Percentiles rank a stretch among this genome's conserved stretches.
These are phyloP conservation scores for Stichodactyla mertensii DNA, from an alignment of 64 coral and sea anemone species.

Conservation along the genomic window DNA sequence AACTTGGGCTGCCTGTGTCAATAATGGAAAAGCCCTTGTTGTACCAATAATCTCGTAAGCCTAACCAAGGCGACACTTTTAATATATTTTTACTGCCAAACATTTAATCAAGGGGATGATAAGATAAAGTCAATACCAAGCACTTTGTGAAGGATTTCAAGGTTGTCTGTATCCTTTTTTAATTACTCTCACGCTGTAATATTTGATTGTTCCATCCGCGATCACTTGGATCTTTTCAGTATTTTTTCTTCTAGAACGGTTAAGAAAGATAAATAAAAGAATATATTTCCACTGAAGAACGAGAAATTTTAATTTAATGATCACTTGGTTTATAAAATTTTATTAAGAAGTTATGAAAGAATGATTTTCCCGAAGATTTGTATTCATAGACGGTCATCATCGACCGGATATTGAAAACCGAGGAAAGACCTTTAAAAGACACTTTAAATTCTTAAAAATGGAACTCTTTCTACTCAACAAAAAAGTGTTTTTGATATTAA, in stretches of 20 bases:
- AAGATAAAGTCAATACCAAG: conserved; percentile 5
- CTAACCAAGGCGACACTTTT: neutral
- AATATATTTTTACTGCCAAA: conserved; percentile 7
- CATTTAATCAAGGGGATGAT: neutral
- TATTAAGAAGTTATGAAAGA: too few relatives aligned
- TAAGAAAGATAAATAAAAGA: neutral
- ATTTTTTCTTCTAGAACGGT: neutral
- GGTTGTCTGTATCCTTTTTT: neutral
- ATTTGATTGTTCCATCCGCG: neutral
- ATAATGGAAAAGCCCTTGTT: neutral
- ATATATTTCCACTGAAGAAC: too few relatives aligned
- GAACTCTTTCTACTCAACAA: neutral
- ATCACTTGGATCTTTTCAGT: neutral
- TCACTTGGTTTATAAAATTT: too few relatives aligned
- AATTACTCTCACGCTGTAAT: neutral
- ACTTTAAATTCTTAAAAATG: too few relatives aligned
- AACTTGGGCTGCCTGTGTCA: neutral
- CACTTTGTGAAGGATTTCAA: neutral
- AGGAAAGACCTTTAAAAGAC: too few relatives aligned
- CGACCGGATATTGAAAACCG: too few relatives aligned
- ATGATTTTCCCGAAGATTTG: too few relatives aligned
- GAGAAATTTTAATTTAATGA: too few relatives aligned
- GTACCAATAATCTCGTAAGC: neutral
- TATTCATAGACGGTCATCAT: too few relatives aligned
- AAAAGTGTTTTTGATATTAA: neutral